Evolutionary conservation across 2,113 vertebrate genomes (phyloP).

Genomic region (Neolamprologus caudopunctatus): DNA sequence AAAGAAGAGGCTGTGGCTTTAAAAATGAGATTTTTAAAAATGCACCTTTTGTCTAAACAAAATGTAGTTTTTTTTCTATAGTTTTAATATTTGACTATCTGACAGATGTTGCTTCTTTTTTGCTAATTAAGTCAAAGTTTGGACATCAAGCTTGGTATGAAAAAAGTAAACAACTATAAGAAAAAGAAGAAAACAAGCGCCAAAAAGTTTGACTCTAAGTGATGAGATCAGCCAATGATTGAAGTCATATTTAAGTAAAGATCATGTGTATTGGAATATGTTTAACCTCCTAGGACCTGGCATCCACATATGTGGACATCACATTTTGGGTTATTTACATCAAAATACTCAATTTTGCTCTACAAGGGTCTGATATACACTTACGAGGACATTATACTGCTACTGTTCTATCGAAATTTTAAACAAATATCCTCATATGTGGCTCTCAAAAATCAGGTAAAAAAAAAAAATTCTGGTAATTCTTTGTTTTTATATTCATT

Average conservation of each 20-base stretch:
- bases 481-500: background rate
- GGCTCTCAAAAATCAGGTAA: background rate
- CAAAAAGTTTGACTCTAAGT: background rate
- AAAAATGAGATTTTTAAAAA: background rate
- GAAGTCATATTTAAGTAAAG: background rate
- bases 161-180: background rate
- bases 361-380: background rate
- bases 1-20: background rate
- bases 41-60: background rate
- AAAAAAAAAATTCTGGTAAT: background rate
- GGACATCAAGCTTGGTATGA: background rate
- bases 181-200: background rate
- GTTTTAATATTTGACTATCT: background rate
- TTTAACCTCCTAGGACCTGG: background rate
- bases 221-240: background rate
- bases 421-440: background rate
- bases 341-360: background rate
- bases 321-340: background rate
- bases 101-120: background rate
- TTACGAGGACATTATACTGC: background rate
- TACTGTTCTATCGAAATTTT: background rate
- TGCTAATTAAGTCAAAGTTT: background rate
- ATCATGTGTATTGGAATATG: background rate
- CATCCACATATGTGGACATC: background rate
- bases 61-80: background rate